Percentiles rank a stretch among this genome's conserved stretches.
Evolutionary conservation across 2,797 vertebrate species (phyloP).

Genomic region (Mycteria americana): DNA sequence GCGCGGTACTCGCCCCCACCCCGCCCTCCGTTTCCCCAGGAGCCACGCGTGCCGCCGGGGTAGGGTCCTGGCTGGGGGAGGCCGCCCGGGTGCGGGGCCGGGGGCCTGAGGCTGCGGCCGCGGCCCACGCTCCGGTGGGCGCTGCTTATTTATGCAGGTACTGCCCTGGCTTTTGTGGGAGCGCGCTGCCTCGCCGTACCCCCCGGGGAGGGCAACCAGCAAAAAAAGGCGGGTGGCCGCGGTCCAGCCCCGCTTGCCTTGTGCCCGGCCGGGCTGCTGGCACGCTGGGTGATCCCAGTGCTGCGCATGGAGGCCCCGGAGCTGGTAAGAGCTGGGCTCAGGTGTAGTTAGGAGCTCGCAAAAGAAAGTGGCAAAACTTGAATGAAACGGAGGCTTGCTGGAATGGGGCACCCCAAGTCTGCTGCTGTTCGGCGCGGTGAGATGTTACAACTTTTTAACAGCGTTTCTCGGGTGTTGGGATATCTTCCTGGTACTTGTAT

Average conservation of each 20-base stretch:
- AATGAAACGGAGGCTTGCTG: neutral
- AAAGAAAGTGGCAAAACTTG: neutral
- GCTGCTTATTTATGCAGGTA: neutral
- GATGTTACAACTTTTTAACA: neutral
- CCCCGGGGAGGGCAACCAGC: accelerated
- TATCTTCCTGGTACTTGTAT: neutral
- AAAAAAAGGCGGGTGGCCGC: too few relatives aligned
- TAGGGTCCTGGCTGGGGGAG: neutral
- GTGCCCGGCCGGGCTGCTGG: neutral
- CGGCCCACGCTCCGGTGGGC: neutral
- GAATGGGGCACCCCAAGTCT: accelerated
- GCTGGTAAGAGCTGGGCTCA: neutral
- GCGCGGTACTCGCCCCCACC: accelerated
- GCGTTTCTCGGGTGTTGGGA: neutral
- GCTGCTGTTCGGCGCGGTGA: neutral
- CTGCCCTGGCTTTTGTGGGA: too few relatives aligned
- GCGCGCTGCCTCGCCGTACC: accelerated
- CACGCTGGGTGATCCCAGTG: neutral
- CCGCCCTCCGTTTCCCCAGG: neutral
- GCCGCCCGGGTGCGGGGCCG: neutral
- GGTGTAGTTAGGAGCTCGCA: neutral
- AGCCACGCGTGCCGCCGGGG: too few relatives aligned
- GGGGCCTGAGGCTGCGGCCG: neutral
- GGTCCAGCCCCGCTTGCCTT: too few relatives aligned
- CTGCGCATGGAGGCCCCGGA: neutral